Conservation (phyloP, 2,888 invertebrate species). For the Acanthoscelides obtectus region DNA sequence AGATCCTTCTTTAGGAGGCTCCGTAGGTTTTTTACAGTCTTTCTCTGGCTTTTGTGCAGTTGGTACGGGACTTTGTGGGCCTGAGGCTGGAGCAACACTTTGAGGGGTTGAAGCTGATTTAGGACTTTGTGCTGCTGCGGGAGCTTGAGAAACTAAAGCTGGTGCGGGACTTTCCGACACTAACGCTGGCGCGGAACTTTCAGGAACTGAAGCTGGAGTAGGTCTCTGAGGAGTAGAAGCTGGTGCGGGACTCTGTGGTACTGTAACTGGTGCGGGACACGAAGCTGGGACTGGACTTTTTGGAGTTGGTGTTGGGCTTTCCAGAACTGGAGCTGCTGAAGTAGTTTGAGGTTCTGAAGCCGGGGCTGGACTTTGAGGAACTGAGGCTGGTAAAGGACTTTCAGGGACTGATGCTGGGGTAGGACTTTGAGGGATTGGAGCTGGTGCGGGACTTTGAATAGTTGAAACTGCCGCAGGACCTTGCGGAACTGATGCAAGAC, state of each 20-base stretch:
- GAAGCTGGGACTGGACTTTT: slow-evolving; percentile 12
- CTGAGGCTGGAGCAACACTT: neutral
- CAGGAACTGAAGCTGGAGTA: slow-evolving; percentile 13
- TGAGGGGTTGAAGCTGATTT: neutral
- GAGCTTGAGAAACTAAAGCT: neutral
- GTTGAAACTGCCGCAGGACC: slow-evolving; percentile 10
- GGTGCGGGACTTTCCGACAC: neutral
- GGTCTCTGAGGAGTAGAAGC: slow-evolving; percentile 21
- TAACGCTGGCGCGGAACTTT: slow-evolving; percentile 5
- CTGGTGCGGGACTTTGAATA: slow-evolving; percentile 12
- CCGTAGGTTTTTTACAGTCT: neutral
- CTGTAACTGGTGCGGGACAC: neutral
- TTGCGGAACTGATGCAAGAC: slow-evolving; percentile 9
- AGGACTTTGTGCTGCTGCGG: slow-evolving; percentile 7
- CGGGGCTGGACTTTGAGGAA: neutral
- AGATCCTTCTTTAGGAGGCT: neutral
- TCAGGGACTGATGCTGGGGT: slow-evolving; percentile 7
- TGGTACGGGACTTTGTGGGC: slow-evolving; percentile 15
- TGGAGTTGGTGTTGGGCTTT: slow-evolving; percentile 6
- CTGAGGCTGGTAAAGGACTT: neutral
- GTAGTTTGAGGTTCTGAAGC: slow-evolving; percentile 21
- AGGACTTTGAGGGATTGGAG: slow-evolving; percentile 8
- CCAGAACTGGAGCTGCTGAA: slow-evolving; percentile 13
- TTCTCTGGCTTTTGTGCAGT: slow-evolving; percentile 2
- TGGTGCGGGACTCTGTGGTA: neutral